Percentiles rank a stretch among this genome's conserved stretches.
These are phyloP conservation scores for Notothenia coriiceps DNA, from an alignment of 2,113 vertebrate species.

Conservation along the genomic window DNA sequence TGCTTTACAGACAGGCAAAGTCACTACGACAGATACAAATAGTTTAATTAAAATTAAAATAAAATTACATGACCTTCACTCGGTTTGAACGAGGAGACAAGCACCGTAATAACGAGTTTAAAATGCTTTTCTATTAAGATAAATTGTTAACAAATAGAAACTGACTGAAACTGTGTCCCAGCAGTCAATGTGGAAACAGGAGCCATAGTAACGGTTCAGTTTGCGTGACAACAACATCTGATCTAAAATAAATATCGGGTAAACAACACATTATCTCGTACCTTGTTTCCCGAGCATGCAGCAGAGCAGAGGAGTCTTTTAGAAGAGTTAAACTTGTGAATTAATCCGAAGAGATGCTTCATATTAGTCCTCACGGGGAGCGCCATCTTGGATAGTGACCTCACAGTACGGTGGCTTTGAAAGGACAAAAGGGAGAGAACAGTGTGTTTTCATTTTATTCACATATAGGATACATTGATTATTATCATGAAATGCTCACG, in stretches of 20 bases:
- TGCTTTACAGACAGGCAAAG: not conserved
- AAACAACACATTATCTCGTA: not conserved
- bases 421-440: constrained; percentile 36
- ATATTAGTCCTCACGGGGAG: constrained; percentile 60
- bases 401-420: constrained; percentile 67
- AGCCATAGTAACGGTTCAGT: not conserved
- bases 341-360: constrained; percentile 46
- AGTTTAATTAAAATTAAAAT: not conserved
- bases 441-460: too few relatives aligned
- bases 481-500: too few relatives aligned
- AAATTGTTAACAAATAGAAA: fast-evolving
- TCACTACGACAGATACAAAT: not conserved
- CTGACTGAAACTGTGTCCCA: too few relatives aligned
- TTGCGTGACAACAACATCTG: not conserved
- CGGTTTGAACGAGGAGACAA: not conserved
- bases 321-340: constrained; percentile 37
- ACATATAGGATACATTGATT: too few relatives aligned
- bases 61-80: not conserved
- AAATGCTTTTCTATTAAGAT: not conserved
- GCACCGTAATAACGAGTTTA: not conserved
- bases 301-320: constrained; percentile 37
- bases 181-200: not conserved
- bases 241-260: too few relatives aligned
- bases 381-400: constrained; percentile 79
- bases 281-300: constrained; percentile 36